Evolutionary conservation across 2,797 vertebrate species (phyloP).

Genomic region (Neostethus bicornis): DNA sequence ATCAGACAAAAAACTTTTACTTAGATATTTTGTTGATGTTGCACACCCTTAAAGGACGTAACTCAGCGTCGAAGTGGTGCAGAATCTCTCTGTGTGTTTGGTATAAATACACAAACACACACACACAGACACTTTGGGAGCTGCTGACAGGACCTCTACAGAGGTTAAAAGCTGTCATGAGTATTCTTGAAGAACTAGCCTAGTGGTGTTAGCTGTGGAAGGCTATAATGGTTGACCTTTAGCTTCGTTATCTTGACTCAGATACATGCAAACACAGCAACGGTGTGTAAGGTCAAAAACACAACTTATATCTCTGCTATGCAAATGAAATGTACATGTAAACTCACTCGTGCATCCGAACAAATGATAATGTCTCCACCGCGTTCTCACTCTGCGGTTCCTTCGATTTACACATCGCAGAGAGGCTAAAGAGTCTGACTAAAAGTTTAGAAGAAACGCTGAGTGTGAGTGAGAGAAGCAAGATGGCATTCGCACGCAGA

Average conservation of each 20-base stretch:
- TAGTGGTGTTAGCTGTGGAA: constrained; percentile 31
- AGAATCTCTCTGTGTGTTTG: constrained; percentile 49
- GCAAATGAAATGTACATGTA: constrained; percentile 4
- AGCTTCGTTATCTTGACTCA: constrained; percentile 38
- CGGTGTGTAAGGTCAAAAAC: background rate
- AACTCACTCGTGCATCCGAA: background rate
- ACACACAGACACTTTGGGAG: constrained; percentile 55
- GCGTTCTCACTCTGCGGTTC: constrained; percentile 1
- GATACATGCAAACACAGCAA: constrained; percentile 26
- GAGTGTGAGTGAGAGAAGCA: constrained; percentile 54
- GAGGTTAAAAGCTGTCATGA: constrained; percentile 75
- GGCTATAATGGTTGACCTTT: constrained; percentile 51
- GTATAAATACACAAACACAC: constrained; percentile 22
- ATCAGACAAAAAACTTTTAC: no score
- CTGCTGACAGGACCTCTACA: constrained; percentile 69
- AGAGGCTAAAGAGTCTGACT: constrained; percentile 34
- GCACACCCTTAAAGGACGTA: no score
- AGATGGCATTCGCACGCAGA: constrained; percentile 38
- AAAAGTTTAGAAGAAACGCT: constrained; percentile 48
- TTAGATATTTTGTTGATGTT: no score
- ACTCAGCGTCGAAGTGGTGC: constrained; percentile 72
- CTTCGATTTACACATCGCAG: constrained; percentile 30
- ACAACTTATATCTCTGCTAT: constrained; percentile 8
- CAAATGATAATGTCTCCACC: background rate
- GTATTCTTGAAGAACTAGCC: constrained; percentile 50